Base-by-base conservation (phyloP, 2,888 invertebrate genomes). In the Thereva nobilitata region DNA sequence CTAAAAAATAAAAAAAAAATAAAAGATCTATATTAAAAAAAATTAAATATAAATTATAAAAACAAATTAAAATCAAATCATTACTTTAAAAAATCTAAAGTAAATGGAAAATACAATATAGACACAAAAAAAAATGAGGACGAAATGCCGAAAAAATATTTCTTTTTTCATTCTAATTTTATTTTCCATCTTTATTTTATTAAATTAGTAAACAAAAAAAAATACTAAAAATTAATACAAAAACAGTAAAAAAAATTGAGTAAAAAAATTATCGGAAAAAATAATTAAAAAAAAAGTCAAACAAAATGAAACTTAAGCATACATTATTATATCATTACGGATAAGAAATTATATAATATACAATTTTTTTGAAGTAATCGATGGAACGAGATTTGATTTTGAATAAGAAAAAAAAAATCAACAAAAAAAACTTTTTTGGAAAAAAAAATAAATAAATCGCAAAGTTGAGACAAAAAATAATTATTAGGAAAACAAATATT, bases 1-100 rank as follows among this genome's bases (percentile, higher is more conserved):
- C 76, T 81, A 77, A 78, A 75, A 64, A 38, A 38, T 53, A 54
- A 55, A 53, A 37, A 6, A 41, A 41, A 63, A 54, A 37, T 8
- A 41, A 54, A 41, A 23, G 23, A 54, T 8, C 57, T 42, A 68
- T 63, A 66, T 54, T 42, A 54, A 66, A 64, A 64, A 56, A 57
- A 53, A 47, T 41, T 45, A 66, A 53, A 59, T 10, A 50, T 23
- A 71, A 74, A 72, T n/a, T 71, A 23, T 40, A 73, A 72, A 69
- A 72, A 71, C 72, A 71, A 71, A 66, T 71, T 72, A 72, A 72
- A 72, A 72, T 70, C 68, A 69, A 71, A 67, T 68, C 64, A 63
- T 61, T 70, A 70, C 67, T 50, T 45, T 38, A 10, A 69, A 72
- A 10, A 69, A 72, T 72, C 73, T 54, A 23, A 35, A 70, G 70